A percentile compares a stretch with the other conserved stretches of the same genome.
phyloP scores from a whole-genome alignment of 2,113 vertebrate genomes.

The Hyperoodon ampullatus region DNA sequence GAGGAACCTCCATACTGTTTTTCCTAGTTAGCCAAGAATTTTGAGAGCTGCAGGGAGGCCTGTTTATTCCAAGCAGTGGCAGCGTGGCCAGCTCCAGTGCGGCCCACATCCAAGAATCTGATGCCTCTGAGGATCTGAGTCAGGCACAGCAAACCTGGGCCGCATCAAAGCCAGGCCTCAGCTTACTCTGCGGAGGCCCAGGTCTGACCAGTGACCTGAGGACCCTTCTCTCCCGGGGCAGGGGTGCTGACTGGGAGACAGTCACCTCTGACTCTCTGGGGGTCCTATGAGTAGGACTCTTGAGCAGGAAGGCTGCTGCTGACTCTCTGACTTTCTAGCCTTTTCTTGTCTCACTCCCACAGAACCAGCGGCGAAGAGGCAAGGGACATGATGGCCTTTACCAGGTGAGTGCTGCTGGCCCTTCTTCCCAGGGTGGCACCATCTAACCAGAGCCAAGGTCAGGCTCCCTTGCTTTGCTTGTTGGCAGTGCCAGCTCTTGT shows the following conservation, averaged over 20 bases:
- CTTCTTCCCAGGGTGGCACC: background rate
- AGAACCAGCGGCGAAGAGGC: constrained; percentile 85
- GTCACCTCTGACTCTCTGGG: background rate
- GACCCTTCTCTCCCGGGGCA: background rate
- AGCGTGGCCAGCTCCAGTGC: background rate
- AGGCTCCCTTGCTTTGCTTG: background rate
- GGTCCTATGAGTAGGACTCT: background rate
- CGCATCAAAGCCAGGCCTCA: accelerated
- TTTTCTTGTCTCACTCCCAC: constrained; percentile 19
- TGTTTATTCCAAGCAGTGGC: background rate
- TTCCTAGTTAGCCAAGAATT: background rate
- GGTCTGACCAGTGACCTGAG: background rate
- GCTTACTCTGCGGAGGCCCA: background rate
- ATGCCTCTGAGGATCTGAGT: accelerated
- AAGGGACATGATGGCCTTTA: constrained; percentile 87
- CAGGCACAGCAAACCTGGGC: background rate
- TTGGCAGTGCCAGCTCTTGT: background rate
- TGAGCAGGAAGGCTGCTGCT: background rate
- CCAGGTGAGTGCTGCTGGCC: constrained; percentile 82
- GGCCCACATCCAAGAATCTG: background rate
- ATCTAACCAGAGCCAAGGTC: accelerated
- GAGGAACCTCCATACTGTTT: background rate
- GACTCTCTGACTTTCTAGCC: background rate
- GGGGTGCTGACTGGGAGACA: background rate
- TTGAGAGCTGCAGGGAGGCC: background rate